phyloP scores from a whole-genome alignment of 2,797 vertebrate genomes.

The Carcharodon carcharias region DNA sequence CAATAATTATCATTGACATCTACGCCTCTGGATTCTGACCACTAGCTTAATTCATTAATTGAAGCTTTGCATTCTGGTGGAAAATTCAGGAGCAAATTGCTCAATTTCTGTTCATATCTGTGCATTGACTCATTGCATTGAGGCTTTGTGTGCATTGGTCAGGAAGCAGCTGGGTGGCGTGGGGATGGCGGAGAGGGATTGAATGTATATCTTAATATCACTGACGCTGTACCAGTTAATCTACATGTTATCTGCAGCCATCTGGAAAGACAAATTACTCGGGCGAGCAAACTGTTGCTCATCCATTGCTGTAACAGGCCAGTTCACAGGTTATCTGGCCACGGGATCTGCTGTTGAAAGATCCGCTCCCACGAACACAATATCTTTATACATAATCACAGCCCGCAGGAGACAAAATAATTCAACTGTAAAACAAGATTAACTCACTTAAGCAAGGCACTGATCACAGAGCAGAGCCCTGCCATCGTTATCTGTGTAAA shows the following conservation, averaged over 20 bases:
- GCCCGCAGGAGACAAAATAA: constrained; percentile 79
- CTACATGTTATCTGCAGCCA: constrained; percentile 29
- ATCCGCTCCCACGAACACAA: constrained; percentile 60
- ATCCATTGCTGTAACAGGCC: constrained; percentile 27
- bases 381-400: constrained; percentile 87
- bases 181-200: background rate
- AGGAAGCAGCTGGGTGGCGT: constrained; percentile 55
- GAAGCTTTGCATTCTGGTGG: background rate
- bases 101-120: background rate
- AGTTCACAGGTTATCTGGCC: constrained; percentile 35
- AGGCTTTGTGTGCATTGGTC: constrained; percentile 59
- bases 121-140: constrained; percentile 50
- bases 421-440: constrained; percentile 93
- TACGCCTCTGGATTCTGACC: background rate
- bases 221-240: constrained; percentile 22
- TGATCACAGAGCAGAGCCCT: constrained; percentile 64
- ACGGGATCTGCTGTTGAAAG: constrained; percentile 6
- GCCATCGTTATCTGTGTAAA: constrained; percentile 59
- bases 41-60: background rate
- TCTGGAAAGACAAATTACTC: constrained; percentile 17
- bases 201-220: constrained; percentile 12
- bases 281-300: constrained; percentile 30
- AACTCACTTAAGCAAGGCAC: constrained; percentile 84
- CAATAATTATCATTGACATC: background rate
- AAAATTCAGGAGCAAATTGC: background rate